phyloP scores from a whole-genome alignment of 2,113 vertebrate genomes.

The Pelecanoides urinatrix region DNA sequence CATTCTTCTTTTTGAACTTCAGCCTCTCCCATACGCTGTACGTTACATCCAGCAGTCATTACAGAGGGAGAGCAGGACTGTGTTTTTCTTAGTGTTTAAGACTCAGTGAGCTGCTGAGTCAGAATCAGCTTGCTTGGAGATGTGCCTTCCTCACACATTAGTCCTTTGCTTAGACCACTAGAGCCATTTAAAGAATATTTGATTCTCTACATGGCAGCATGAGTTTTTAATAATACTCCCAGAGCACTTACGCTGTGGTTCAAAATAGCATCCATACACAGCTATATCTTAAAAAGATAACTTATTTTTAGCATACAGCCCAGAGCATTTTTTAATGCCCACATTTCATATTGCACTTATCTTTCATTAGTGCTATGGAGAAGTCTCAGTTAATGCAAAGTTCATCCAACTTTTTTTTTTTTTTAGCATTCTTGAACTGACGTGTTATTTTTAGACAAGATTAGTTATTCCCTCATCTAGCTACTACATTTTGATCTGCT shows the following conservation, averaged over 20 bases:
- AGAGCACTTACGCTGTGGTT: not conserved
- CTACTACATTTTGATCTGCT: slow-evolving; percentile 17
- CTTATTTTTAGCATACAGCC: slow-evolving; percentile 20
- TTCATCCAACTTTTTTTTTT: not conserved
- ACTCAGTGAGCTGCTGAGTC: slow-evolving; percentile 5
- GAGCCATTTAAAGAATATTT: not conserved
- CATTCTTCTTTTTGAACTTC: not conserved
- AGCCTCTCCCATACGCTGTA: not conserved
- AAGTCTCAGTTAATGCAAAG: not conserved
- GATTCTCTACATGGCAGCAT: not conserved
- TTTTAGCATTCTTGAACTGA: not conserved
- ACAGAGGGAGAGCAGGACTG: not conserved
- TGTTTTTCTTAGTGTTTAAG: not conserved
- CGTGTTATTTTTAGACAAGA: not conserved
- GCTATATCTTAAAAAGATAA: not conserved
- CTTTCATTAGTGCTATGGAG: not conserved
- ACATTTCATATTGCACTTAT: not conserved
- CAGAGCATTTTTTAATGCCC: not conserved
- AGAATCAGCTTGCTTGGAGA: not conserved
- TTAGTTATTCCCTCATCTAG: slow-evolving; percentile 3
- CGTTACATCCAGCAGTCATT: not conserved
- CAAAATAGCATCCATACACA: not conserved
- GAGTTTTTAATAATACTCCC: not conserved
- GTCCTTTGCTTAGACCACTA: not conserved
- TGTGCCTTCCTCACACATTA: not conserved